Base-by-base conservation (phyloP, 2,797 vertebrate genomes). In the Halcyon smyrnensis region DNA sequence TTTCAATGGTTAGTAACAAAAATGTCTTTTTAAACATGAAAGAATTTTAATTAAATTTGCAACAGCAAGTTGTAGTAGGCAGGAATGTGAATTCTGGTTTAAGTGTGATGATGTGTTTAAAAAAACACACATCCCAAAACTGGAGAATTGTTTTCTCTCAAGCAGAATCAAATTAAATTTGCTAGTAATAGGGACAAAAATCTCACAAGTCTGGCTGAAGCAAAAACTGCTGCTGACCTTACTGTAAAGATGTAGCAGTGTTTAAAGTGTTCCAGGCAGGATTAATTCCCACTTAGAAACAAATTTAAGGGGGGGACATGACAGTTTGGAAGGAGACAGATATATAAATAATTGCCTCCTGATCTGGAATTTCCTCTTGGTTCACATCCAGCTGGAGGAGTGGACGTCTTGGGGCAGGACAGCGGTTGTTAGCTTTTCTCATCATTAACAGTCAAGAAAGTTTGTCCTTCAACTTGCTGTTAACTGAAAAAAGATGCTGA, bases 341-440 rank as follows among this genome's bases (percentile, higher is more conserved):
- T 91, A 85, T 30, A 76, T 93, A 94, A 95, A 88, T 88, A 87
- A 89, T 92, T 93, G 67, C 60, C 34, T 95, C 63, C 83, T 5
- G 11, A 75, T 93, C 80, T 94, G 87, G 96, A 96, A 95, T 95
- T 97, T 94, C 93, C 93, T 15, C 75, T 96, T 92, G 84, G 77
- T 85, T 95, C 46, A 1, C 89, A 69, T 77, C 91, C 93, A 96
- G 70, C 70, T 96, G 84, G 82, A 93, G 45, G 45, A 94, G 63
- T 70, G 92, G 68, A 92, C 1, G 1, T 71, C 76, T 91, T 56
- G 51, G 62, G 85, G 53, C 80, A 71, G 81, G 86, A 80, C 60
- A 87, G 41, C 3, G 8, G 39, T 83, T 75, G 84, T 73, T 90
- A 77, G 78, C 74, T 91, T 91, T 92, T 87, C 83, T 90, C 83